Percentiles rank a stretch among this genome's conserved stretches.
Conservation (phyloP, 1,140 invertebrate species). For the Potamilus streckersoni region DNA sequence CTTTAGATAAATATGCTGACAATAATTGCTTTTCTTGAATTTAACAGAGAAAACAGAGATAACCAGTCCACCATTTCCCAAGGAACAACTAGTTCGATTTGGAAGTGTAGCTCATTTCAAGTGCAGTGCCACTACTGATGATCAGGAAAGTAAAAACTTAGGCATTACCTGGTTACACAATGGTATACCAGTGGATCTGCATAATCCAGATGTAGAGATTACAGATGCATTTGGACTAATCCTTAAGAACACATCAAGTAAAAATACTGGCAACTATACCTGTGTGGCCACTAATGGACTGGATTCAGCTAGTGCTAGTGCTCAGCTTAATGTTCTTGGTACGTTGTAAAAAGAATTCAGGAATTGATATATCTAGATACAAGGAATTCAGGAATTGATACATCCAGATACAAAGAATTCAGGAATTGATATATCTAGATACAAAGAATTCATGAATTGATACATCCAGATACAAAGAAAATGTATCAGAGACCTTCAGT, state of each 20-base stretch:
- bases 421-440: not conserved
- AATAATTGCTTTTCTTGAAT: conserved; percentile 1
- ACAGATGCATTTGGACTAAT: conserved; percentile 19
- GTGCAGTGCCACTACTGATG: conserved; percentile 45
- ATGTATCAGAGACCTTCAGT: not conserved
- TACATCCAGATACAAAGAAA: not conserved
- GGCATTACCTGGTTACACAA: conserved; percentile 37
- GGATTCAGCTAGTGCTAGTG: conserved; percentile 38
- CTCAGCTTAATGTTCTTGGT: conserved; percentile 47
- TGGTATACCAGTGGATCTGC: conserved; percentile 28
- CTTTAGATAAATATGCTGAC: not conserved
- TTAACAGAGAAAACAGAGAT: conserved; percentile 46
- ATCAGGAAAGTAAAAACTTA: conserved; percentile 32
- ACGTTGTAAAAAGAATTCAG: conserved; percentile 5
- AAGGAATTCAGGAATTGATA: no score
- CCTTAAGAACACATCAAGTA: conserved; percentile 34
- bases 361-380: not conserved
- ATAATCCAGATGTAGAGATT: conserved; percentile 12
- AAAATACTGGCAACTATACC: conserved; percentile 51
- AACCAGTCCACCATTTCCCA: conserved; percentile 12
- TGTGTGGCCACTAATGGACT: conserved; percentile 51
- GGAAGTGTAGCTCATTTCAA: conserved; percentile 29
- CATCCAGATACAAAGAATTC: not conserved
- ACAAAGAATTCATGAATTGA: no score
- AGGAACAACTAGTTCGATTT: conserved; percentile 13